phyloP scores from a whole-genome alignment of 1,140 invertebrate genomes.

The Cataglyphis hispanica region DNA sequence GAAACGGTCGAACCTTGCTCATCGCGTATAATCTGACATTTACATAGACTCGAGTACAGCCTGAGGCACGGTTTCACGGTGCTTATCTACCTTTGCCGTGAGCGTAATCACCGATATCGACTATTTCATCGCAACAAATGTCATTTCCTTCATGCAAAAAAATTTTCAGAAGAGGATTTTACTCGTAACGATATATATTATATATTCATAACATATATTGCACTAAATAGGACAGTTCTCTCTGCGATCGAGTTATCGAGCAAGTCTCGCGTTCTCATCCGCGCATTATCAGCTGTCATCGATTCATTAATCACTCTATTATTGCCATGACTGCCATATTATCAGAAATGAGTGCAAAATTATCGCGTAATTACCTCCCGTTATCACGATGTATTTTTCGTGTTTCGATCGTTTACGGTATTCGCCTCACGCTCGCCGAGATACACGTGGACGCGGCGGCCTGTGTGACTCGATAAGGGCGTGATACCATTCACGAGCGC shows the following conservation, averaged over 20 bases:
- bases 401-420: slow-evolving; percentile 23
- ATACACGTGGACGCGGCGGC: slow-evolving; percentile 34
- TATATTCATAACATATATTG: not conserved
- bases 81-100: not conserved
- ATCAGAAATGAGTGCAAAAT: slow-evolving; percentile 25
- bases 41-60: slow-evolving; percentile 62
- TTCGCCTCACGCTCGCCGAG: not conserved
- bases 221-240: not conserved
- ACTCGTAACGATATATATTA: not conserved
- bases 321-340: slow-evolving; percentile 20
- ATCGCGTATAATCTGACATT: slow-evolving; percentile 69
- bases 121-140: not conserved
- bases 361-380: slow-evolving; percentile 36
- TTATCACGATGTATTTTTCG: not conserved
- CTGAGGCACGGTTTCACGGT: not conserved
- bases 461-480: slow-evolving; percentile 67
- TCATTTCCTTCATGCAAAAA: not conserved
- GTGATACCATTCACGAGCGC: slow-evolving; percentile 71
- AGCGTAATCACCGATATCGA: slow-evolving; percentile 35
- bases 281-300: not conserved
- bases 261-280: slow-evolving; percentile 2
- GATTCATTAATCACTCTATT: slow-evolving; percentile 52
- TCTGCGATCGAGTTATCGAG: not conserved
- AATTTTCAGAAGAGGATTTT: not conserved
- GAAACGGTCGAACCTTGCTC: slow-evolving; percentile 61